Conservation (phyloP, 2,797 vertebrate genomes). For the Pygocentrus nattereri region DNA sequence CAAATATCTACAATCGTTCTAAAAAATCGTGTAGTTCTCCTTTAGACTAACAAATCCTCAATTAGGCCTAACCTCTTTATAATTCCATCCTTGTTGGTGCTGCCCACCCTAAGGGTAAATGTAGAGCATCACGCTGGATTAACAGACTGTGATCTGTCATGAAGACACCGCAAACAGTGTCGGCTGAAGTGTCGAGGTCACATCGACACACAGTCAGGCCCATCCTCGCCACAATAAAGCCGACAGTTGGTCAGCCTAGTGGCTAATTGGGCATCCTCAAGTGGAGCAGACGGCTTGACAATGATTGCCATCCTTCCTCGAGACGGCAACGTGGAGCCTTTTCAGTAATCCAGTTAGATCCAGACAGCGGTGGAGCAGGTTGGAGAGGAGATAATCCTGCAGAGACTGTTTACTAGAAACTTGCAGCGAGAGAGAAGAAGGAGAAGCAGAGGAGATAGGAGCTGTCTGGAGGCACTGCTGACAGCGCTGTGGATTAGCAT, state of each 20-base stretch:
- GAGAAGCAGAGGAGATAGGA: background rate
- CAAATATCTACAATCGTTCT: no score
- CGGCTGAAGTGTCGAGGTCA: background rate
- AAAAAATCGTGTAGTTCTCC: no score
- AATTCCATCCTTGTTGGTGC: no score
- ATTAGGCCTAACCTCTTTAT: no score
- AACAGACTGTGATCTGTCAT: no score
- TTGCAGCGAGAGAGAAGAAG: background rate
- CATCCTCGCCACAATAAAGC: slow-evolving; percentile 25
- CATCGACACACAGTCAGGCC: background rate
- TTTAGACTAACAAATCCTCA: no score
- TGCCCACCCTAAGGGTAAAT: no score
- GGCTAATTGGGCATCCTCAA: slow-evolving; percentile 42
- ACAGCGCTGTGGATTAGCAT: slow-evolving; percentile 40
- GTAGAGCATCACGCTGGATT: no score
- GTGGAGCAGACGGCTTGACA: slow-evolving; percentile 50
- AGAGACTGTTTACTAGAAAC: slow-evolving; percentile 54
- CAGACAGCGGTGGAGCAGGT: slow-evolving; percentile 52
- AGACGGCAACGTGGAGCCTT: slow-evolving; percentile 37
- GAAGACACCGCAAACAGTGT: background rate
- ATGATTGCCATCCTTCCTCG: slow-evolving; percentile 30
- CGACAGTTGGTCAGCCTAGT: slow-evolving; percentile 43
- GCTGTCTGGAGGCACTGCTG: slow-evolving; percentile 25
- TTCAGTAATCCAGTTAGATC: slow-evolving; percentile 64
- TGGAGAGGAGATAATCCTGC: slow-evolving; percentile 59